phyloP scores from a whole-genome alignment of 2,113 vertebrate species.

The Rattus norvegicus region GRCr8 NC_086023.1:121480501-121481000 shows the following conservation, averaged over 20 bases:
- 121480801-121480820: neutral
- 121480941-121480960: neutral
- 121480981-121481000: neutral
- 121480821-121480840: neutral
- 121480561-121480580: neutral
- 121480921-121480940: neutral
- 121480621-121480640: neutral
- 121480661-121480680: neutral
- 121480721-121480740: neutral
- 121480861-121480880: neutral
- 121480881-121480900: neutral
- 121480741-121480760: neutral
- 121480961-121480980: neutral
- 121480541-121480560: neutral
- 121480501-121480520: neutral
- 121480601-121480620: neutral
- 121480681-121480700: neutral
- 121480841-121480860: neutral
- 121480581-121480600: neutral
- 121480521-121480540: conserved; percentile 44
- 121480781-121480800: neutral
- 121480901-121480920: neutral
- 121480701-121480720: conserved; percentile 14
- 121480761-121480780: neutral
- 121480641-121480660: neutral